Percentiles rank a stretch among this genome's conserved stretches.
Conservation (phyloP, 2,797 vertebrate genomes). For the Chromobotia macracanthus region DNA sequence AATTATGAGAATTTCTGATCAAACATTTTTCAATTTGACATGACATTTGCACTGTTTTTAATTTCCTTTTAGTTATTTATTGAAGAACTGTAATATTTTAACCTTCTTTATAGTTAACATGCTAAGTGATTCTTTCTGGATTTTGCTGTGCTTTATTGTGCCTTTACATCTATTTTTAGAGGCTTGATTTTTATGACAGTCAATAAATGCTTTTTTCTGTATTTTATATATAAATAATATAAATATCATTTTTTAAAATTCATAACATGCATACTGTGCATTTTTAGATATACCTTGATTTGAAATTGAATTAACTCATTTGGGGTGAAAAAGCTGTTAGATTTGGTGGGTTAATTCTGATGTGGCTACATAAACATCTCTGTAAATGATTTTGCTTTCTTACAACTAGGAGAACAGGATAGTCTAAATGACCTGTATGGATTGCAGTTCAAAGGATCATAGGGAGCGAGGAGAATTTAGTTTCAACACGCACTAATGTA, state of each 20-base stretch:
- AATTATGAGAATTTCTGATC: constrained; percentile 42
- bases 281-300: not conserved
- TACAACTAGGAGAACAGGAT: not conserved
- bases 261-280: not conserved
- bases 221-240: not conserved
- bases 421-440: constrained; percentile 25
- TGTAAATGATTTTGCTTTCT: constrained; percentile 3
- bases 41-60: not conserved
- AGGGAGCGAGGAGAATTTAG: not conserved
- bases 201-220: not conserved
- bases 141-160: not conserved
- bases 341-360: constrained; percentile 1
- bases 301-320: not conserved
- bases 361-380: too few species aligned
- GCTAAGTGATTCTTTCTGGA: too few species aligned
- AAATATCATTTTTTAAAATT: not conserved
- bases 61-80: not conserved
- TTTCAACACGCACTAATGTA: constrained; percentile 36
- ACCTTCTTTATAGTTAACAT: not conserved
- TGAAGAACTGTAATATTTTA: constrained; percentile 1
- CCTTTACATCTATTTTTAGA: not conserved
- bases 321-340: not conserved
- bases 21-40: not conserved
- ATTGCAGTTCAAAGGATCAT: constrained; percentile 6
- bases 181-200: not conserved